Percentiles rank a stretch among this genome's conserved stretches.
phyloP scores from a whole-genome alignment of 2,113 vertebrate species.

The Petrocephalus microphthalmus region DNA sequence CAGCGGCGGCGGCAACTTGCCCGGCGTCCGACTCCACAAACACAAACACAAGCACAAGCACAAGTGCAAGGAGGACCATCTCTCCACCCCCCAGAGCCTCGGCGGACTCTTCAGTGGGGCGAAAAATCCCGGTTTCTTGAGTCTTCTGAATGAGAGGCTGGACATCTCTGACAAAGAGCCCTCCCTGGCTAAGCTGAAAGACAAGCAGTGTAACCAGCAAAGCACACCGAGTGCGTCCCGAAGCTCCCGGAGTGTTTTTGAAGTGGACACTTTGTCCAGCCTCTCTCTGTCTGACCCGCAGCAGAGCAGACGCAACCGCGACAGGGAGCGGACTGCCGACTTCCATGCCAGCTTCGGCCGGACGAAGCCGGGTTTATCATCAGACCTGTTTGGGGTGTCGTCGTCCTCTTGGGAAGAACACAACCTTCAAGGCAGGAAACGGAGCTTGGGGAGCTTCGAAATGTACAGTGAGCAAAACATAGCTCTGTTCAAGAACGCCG shows the following conservation, averaged over 20 bases:
- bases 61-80: constrained; percentile 93
- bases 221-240: constrained; percentile 55
- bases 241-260: constrained; percentile 75
- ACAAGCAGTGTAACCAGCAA: constrained; percentile 76
- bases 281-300: constrained; percentile 80
- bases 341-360: constrained; percentile 77
- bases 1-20: constrained; percentile 66
- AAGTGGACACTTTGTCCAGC: constrained; percentile 79
- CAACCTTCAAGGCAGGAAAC: constrained; percentile 69
- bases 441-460: constrained; percentile 80
- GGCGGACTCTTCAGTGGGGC: constrained; percentile 87
- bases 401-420: constrained; percentile 68
- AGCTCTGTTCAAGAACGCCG: constrained; percentile 76
- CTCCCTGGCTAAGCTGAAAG: constrained; percentile 77
- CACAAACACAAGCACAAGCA: constrained; percentile 98
- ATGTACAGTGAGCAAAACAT: constrained; percentile 82
- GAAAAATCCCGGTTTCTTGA: constrained; percentile 72
- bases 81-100: constrained; percentile 73
- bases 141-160: constrained; percentile 69
- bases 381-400: constrained; percentile 76
- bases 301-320: constrained; percentile 75
- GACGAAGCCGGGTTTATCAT: constrained; percentile 50
- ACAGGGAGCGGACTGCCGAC: constrained; percentile 67
- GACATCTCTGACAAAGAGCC: constrained; percentile 70
- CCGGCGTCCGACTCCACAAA: constrained; percentile 85